A percentile compares a stretch with the other conserved stretches of the same genome.
Conservation (phyloP, 2,113 vertebrate genomes). For the Sinocyclocheilus anshuiensis region DNA sequence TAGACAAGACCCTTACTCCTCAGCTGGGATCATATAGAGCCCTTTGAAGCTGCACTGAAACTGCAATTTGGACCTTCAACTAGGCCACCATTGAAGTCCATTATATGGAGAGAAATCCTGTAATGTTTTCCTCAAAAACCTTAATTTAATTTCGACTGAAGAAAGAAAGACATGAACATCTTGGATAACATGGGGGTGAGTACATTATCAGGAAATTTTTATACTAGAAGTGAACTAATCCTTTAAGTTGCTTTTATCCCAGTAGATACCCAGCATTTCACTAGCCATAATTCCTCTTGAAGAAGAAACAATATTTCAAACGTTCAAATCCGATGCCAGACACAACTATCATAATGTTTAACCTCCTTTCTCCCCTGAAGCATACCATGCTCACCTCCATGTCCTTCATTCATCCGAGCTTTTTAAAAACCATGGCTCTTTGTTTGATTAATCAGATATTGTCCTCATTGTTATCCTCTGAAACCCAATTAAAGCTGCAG, state of each 20-base stretch:
- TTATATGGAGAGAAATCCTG: no score
- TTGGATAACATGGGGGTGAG: no score
- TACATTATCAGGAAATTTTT: no score
- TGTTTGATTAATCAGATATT: constrained; percentile 51
- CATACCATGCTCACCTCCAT: neutral
- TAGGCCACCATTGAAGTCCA: no score
- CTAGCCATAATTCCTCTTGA: neutral
- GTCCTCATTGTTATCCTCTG: constrained; percentile 28
- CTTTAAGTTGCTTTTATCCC: neutral
- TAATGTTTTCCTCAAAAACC: no score
- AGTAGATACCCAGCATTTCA: neutral
- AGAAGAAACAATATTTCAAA: neutral
- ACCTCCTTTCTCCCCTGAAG: neutral
- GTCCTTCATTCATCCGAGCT: constrained; percentile 6
- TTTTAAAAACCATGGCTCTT: constrained; percentile 3
- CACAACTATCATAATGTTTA: constrained; percentile 10
- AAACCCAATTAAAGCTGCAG: constrained; percentile 33
- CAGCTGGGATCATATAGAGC: no score
- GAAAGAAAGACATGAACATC: no score
- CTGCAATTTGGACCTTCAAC: no score
- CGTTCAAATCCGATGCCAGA: neutral
- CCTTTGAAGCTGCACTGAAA: no score
- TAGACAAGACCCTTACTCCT: no score
- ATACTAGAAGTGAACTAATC: no score
- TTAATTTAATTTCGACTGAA: no score